Evolutionary conservation across 2,888 invertebrate genomes (phyloP).

Genomic region (Eledona agricola): DNA sequence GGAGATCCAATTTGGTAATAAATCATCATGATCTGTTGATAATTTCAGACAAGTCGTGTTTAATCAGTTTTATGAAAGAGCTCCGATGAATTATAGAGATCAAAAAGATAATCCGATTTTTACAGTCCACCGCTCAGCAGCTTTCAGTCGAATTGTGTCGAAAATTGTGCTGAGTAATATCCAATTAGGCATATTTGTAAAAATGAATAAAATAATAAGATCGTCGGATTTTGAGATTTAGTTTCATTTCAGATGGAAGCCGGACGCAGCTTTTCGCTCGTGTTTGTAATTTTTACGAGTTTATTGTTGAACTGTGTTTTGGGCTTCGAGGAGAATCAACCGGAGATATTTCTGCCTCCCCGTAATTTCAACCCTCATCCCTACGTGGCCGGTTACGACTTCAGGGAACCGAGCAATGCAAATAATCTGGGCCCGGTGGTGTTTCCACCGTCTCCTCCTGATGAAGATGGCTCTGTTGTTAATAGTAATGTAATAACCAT

Average conservation of each 20-base stretch:
- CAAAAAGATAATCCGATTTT: slow-evolving; percentile 5
- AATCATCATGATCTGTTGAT: slow-evolving; percentile 2
- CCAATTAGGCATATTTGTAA: too few species aligned
- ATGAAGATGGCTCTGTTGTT: slow-evolving; percentile 35
- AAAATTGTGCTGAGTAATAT: too few species aligned
- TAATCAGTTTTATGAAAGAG: slow-evolving; percentile 10
- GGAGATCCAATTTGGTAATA: neutral
- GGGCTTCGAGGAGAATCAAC: slow-evolving; percentile 53
- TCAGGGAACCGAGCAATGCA: slow-evolving; percentile 7
- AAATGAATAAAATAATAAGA: too few species aligned
- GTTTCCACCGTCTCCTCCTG: slow-evolving; percentile 43
- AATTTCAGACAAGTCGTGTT: slow-evolving; percentile 6
- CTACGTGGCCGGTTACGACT: slow-evolving; percentile 41
- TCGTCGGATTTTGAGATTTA: neutral
- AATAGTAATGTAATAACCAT: slow-evolving; percentile 40
- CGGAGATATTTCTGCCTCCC: slow-evolving; percentile 58
- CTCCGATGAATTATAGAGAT: slow-evolving; percentile 2
- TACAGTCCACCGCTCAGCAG: neutral
- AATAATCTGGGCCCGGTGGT: slow-evolving; percentile 43
- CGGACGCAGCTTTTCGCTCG: slow-evolving; percentile 4
- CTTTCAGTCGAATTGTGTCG: too few species aligned
- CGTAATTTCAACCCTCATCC: slow-evolving; percentile 63
- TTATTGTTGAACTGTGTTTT: slow-evolving; percentile 25
- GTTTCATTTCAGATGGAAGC: slow-evolving; percentile 1
- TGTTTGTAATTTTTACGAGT: slow-evolving; percentile 8